Evolutionary conservation across 2,797 vertebrate genomes (phyloP).

Genomic region (Enteromius afrohamiltoni): DNA sequence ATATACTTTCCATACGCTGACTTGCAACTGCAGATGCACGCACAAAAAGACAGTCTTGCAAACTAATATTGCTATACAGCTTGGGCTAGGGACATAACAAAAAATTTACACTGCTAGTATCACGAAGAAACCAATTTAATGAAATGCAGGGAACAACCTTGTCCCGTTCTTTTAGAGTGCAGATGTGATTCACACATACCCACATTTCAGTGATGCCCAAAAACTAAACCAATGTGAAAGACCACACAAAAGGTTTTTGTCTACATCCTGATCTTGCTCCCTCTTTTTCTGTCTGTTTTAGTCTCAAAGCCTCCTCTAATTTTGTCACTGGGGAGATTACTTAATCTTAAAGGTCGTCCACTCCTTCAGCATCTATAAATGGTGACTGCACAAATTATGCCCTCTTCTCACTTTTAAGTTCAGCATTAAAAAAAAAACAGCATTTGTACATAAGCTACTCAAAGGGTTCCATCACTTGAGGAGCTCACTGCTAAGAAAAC

Average conservation of each 20-base stretch:
- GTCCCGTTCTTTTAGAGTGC: conserved; percentile 48
- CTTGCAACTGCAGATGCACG: conserved; percentile 56
- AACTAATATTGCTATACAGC: conserved; percentile 64
- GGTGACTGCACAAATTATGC: conserved; percentile 54
- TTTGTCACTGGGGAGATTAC: conserved; percentile 52
- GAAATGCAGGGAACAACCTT: conserved; percentile 49
- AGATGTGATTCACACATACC: conserved; percentile 49
- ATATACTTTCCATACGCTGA: conserved; percentile 62
- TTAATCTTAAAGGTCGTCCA: conserved; percentile 37
- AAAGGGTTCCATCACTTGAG: conserved; percentile 66
- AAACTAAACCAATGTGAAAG: conserved; percentile 46
- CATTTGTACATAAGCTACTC: conserved; percentile 97
- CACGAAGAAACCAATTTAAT: conserved; percentile 48
- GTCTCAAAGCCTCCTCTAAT: conserved; percentile 50
- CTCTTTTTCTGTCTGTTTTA: conserved; percentile 63
- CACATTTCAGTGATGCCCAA: conserved; percentile 42
- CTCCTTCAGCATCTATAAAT: conserved; percentile 50
- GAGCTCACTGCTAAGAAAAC: conserved; percentile 49
- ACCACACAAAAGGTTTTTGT: conserved; percentile 65
- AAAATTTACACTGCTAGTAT: conserved; percentile 45
- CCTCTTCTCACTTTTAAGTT: conserved; percentile 61
- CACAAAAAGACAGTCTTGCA: conserved; percentile 59
- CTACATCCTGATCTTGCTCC: conserved; percentile 61
- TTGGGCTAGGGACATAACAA: conserved; percentile 51
- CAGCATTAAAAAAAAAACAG: conserved; percentile 81